Evolutionary conservation across 2,797 vertebrate species (phyloP).

Genomic region (Phataginus tetradactyla): DNA sequence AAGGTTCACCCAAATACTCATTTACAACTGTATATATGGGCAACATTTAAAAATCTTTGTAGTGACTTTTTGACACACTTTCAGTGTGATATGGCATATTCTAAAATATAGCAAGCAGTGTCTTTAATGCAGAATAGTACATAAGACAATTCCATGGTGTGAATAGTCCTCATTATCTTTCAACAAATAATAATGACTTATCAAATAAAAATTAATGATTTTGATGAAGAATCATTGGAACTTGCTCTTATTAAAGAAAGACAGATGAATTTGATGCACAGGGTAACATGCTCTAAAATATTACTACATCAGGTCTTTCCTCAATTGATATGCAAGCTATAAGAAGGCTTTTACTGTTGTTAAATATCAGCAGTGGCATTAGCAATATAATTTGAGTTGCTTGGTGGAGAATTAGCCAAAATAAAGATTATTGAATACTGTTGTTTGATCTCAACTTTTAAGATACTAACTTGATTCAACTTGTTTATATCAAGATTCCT

Average conservation of each 20-base stretch:
- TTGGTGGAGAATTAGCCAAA: slow-evolving; percentile 59
- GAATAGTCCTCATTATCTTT: slow-evolving; percentile 67
- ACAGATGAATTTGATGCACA: slow-evolving; percentile 35
- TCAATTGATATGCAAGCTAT: slow-evolving; percentile 30
- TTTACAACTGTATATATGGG: not conserved
- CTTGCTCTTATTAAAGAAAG: slow-evolving; percentile 60
- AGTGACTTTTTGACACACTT: not conserved
- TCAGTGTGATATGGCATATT: not conserved
- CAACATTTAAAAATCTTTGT: not conserved
- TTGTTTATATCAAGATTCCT: not conserved
- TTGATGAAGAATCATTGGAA: slow-evolving; percentile 79
- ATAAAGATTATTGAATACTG: slow-evolving; percentile 44
- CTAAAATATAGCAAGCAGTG: not conserved
- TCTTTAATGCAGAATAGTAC: not conserved
- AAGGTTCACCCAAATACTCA: not conserved
- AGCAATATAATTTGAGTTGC: slow-evolving; percentile 67
- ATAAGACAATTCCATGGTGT: slow-evolving; percentile 8
- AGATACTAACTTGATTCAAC: slow-evolving; percentile 18
- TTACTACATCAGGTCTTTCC: slow-evolving; percentile 52
- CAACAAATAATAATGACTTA: slow-evolving; percentile 69
- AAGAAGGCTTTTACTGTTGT: slow-evolving; percentile 78
- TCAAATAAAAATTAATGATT: slow-evolving; percentile 77
- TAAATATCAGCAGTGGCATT: slow-evolving; percentile 73
- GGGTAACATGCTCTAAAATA: slow-evolving; percentile 66
- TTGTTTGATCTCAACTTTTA: slow-evolving; percentile 52